Evolutionary conservation across 1,140 invertebrate species (phyloP).

Genomic region (Mactra quadrangularis): DNA sequence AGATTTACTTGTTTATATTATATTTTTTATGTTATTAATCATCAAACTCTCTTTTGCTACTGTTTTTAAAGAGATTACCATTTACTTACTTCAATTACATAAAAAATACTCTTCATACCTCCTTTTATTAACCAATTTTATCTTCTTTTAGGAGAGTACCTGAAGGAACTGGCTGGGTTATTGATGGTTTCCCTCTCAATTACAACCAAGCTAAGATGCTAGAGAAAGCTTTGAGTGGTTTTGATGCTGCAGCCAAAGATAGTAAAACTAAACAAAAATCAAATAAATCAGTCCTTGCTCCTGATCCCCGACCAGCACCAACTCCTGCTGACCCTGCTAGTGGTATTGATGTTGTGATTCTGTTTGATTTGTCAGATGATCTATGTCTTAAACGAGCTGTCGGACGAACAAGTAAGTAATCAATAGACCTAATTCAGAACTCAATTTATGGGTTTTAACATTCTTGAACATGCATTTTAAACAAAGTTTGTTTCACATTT

Average conservation of each 20-base stretch:
- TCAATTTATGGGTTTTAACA: too few species aligned
- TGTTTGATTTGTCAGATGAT: conserved; percentile 81
- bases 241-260: conserved; percentile 73
- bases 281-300: conserved; percentile 77
- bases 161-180: conserved; percentile 82
- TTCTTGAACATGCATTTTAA: too few species aligned
- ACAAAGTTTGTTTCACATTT: too few species aligned
- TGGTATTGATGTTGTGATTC: conserved; percentile 82
- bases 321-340: conserved; percentile 78
- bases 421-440: too few species aligned
- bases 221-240: conserved; percentile 84
- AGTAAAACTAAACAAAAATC: conserved; percentile 50
- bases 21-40: too few species aligned
- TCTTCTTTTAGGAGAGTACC: conserved; percentile 78
- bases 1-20: too few species aligned
- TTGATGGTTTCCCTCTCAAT: conserved; percentile 83
- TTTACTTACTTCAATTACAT: too few species aligned
- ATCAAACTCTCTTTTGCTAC: too few species aligned
- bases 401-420: conserved; percentile 80
- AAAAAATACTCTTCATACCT: too few species aligned
- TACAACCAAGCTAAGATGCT: conserved; percentile 83
- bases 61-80: too few species aligned
- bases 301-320: conserved; percentile 79
- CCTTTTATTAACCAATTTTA: too few species aligned
- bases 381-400: conserved; percentile 81